A percentile compares a stretch with the other conserved stretches of the same genome.
Evolutionary conservation across 2,888 invertebrate species (phyloP).

Genomic region (Cactoblastis cactorum): DNA sequence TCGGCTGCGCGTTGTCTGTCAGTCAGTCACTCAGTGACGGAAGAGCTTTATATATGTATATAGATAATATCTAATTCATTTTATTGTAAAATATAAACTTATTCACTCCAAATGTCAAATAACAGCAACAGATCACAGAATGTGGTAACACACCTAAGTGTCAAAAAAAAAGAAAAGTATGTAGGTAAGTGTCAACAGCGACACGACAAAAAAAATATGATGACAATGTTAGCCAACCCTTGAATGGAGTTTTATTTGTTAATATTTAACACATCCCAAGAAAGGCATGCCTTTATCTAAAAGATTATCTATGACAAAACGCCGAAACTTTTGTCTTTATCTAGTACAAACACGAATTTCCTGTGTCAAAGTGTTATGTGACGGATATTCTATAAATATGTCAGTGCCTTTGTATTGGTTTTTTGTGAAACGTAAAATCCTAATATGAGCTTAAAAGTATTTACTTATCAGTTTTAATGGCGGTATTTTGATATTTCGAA

Average conservation of each 20-base stretch:
- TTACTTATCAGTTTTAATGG: neutral
- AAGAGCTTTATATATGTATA: too few species aligned
- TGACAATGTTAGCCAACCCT: slow-evolving; percentile 16
- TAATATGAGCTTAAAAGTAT: neutral
- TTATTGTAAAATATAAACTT: too few species aligned
- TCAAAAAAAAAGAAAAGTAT: neutral
- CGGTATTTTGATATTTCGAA: too few species aligned
- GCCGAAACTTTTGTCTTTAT: slow-evolving; percentile 69
- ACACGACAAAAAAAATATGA: slow-evolving; percentile 17
- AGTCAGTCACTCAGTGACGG: too few species aligned
- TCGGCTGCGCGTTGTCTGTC: too few species aligned
- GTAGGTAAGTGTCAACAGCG: slow-evolving; percentile 5
- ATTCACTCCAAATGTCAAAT: too few species aligned
- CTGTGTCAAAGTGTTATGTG: slow-evolving; percentile 39
- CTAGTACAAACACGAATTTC: slow-evolving; percentile 72
- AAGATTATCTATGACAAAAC: slow-evolving; percentile 63
- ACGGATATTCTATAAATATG: slow-evolving; percentile 40
- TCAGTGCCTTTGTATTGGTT: neutral
- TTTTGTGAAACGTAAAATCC: neutral
- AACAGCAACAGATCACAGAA: too few species aligned
- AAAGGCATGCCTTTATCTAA: slow-evolving; percentile 69
- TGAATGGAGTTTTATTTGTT: slow-evolving; percentile 45
- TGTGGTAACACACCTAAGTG: neutral
- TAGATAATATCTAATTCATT: too few species aligned
- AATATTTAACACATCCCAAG: slow-evolving; percentile 66